A percentile compares a stretch with the other conserved stretches of the same genome.
phyloP scores from a whole-genome alignment of 2,113 vertebrate genomes.

The Halcyon senegalensis region DNA sequence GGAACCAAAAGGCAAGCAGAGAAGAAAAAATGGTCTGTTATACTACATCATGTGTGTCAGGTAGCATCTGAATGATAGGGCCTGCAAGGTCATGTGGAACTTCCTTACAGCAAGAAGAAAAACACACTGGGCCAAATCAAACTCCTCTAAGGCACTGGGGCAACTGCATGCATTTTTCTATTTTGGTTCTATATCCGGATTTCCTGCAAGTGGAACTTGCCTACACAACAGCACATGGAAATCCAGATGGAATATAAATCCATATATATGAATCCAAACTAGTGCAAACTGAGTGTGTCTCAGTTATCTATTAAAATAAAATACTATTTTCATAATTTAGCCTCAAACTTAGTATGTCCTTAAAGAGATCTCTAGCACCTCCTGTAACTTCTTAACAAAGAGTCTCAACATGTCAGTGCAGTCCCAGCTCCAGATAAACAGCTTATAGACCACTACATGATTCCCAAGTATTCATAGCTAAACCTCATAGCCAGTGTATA shows the following conservation, averaged over 20 bases:
- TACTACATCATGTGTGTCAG: background rate
- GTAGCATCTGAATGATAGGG: background rate
- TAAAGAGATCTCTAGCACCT: background rate
- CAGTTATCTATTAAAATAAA: background rate
- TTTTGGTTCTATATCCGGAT: background rate
- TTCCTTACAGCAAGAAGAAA: background rate
- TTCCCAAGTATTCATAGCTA: background rate
- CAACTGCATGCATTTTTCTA: background rate
- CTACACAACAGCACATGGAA: background rate
- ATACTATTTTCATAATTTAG: background rate
- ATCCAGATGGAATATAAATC: background rate
- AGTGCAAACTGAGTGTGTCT: background rate
- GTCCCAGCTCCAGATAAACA: background rate
- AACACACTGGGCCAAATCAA: background rate
- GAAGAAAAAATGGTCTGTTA: background rate
- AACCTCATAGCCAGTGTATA: background rate
- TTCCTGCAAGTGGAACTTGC: background rate
- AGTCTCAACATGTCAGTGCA: background rate
- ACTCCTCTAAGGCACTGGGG: background rate
- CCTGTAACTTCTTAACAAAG: background rate
- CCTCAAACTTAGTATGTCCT: background rate
- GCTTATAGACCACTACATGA: background rate
- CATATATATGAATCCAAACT: background rate
- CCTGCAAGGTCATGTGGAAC: background rate
- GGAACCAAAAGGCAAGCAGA: background rate